These are phyloP conservation scores for Augiades crinisus DNA, from an alignment of 2,888 invertebrate species.

Conservation along the genomic window DNA sequence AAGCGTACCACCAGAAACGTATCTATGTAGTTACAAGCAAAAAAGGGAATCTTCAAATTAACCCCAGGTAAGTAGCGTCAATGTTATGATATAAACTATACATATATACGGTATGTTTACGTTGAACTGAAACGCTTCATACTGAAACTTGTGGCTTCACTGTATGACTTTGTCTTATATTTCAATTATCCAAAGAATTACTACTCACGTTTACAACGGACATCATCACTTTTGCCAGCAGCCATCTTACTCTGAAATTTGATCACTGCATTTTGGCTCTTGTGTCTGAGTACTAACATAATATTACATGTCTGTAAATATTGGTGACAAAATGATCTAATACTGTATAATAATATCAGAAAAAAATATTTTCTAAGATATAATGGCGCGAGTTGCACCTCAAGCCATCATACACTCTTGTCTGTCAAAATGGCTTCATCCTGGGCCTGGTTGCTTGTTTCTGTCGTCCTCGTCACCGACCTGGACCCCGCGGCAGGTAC, in stretches of 20 bases:
- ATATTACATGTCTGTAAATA: neutral
- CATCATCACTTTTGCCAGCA: conserved; percentile 14
- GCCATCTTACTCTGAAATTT: neutral
- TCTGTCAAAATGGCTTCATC: conserved; percentile 27
- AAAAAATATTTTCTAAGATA: conserved; percentile 40
- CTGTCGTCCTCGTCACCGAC: conserved; percentile 6
- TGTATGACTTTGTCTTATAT: conserved; percentile 2
- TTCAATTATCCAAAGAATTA: conserved; percentile 22
- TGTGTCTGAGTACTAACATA: neutral
- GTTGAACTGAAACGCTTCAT: too few species aligned
- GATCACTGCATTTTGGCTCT: neutral
- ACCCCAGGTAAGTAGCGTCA: too few species aligned
- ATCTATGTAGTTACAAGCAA: too few species aligned
- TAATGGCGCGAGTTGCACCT: conserved; percentile 34
- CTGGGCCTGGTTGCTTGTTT: conserved; percentile 33
- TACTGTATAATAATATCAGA: conserved; percentile 28
- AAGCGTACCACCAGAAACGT: too few species aligned
- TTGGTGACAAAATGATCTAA: conserved; percentile 11
- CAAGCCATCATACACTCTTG: conserved; percentile 23
- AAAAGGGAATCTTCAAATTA: too few species aligned
- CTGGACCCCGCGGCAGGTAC: conserved; percentile 44
- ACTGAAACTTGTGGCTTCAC: neutral
- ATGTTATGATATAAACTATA: too few species aligned
- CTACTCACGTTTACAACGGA: conserved; percentile 20
- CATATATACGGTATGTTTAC: too few species aligned